phyloP scores from a whole-genome alignment of 2,797 vertebrate species.

The Sus cebifrons region DNA sequence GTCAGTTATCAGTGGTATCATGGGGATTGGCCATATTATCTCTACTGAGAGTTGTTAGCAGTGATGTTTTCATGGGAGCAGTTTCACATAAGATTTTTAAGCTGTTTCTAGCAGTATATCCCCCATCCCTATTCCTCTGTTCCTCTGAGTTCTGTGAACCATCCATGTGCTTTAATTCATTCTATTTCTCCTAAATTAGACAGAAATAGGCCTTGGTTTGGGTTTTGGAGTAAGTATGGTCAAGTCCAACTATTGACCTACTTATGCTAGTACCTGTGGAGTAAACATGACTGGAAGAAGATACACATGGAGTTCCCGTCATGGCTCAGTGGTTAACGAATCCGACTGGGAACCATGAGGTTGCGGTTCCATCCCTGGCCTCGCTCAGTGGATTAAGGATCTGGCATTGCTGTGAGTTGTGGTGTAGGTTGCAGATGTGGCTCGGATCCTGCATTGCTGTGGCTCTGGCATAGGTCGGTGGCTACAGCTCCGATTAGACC shows the following conservation, averaged over 20 bases:
- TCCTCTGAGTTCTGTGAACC: not conserved
- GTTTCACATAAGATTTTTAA: not conserved
- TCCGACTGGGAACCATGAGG: too few species aligned
- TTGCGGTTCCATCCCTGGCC: too few species aligned
- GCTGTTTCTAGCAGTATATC: not conserved
- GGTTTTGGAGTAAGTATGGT: not conserved
- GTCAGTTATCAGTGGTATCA: not conserved
- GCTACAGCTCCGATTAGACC: too few species aligned
- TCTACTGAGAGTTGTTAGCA: not conserved
- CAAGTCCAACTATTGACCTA: not conserved
- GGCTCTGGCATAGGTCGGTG: too few species aligned
- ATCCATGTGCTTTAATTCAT: not conserved
- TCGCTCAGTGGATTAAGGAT: too few species aligned
- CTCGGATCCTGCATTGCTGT: too few species aligned
- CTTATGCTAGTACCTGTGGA: not conserved
- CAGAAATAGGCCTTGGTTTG: not conserved
- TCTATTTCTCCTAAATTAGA: constrained; percentile 6
- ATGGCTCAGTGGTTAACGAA: too few species aligned
- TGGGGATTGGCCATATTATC: not conserved
- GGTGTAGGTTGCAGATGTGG: too few species aligned
- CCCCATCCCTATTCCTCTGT: not conserved
- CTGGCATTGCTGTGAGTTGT: too few species aligned
- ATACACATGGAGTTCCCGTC: not conserved
- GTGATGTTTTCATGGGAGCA: not conserved
- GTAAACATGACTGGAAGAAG: not conserved